phyloP scores from a whole-genome alignment of 2,113 vertebrate species.

The Leptocoma aspasia region DNA sequence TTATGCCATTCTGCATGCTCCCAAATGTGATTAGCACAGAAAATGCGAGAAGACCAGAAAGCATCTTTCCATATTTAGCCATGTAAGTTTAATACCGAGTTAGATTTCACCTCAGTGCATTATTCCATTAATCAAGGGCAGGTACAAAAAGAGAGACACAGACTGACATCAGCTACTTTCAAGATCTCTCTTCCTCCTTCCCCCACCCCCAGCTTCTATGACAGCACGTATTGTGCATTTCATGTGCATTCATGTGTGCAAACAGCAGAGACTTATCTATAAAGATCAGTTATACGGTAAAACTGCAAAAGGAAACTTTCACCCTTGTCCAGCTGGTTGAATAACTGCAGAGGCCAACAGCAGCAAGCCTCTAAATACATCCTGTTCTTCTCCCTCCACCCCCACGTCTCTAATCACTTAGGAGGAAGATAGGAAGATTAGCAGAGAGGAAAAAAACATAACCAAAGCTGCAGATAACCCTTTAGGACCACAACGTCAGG shows the following conservation, averaged over 20 bases:
- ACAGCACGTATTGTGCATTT: conserved; percentile 10
- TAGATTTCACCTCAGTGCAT: conserved; percentile 27
- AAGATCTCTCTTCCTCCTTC: conserved; percentile 29
- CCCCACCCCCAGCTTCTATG: not conserved
- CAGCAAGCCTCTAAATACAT: conserved; percentile 37
- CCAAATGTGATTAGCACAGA: conserved; percentile 29
- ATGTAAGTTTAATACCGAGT: not conserved
- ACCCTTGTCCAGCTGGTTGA: conserved; percentile 26
- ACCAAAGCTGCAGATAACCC: conserved; percentile 65
- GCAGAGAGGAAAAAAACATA: conserved; percentile 61
- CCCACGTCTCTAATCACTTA: conserved; percentile 59
- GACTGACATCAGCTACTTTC: conserved; percentile 35
- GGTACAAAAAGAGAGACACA: not conserved
- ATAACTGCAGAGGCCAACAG: conserved; percentile 59
- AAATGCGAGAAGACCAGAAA: conserved; percentile 47
- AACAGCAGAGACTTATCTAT: conserved; percentile 4
- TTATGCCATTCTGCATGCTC: not conserved
- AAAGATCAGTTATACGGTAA: not conserved
- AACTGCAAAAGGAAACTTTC: conserved; percentile 52
- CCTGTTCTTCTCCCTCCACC: conserved; percentile 23
- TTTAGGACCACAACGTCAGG: conserved; percentile 36
- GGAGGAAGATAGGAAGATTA: conserved; percentile 71
- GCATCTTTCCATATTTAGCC: conserved; percentile 37
- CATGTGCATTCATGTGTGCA: not conserved
- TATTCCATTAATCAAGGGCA: not conserved